phyloP scores from a whole-genome alignment of 2,888 invertebrate species.

The Sarcophaga caerulescens region DNA sequence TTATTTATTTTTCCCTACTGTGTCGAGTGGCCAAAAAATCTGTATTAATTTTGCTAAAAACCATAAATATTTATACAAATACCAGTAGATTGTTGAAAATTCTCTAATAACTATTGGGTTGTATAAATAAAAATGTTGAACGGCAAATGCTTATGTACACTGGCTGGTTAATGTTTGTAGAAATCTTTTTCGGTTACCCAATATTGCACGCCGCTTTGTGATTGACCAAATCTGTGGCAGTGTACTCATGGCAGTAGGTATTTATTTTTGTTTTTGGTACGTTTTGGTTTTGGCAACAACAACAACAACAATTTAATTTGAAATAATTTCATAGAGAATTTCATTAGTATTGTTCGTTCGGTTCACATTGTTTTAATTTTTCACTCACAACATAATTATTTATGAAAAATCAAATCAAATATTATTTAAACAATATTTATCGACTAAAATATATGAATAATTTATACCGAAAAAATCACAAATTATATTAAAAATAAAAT shows the following conservation, averaged over 20 bases:
- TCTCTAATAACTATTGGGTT: background rate
- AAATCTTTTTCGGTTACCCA: background rate
- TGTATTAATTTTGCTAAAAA: background rate
- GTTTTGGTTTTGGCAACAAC: background rate
- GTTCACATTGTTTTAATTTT: slow-evolving; percentile 7
- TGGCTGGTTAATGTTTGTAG: background rate
- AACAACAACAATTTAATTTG: background rate
- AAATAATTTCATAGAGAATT: background rate
- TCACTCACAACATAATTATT: background rate
- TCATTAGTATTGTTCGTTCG: background rate
- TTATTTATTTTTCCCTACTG: background rate
- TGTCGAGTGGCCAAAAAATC: background rate
- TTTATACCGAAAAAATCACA: background rate
- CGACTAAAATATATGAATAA: background rate
- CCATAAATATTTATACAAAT: background rate
- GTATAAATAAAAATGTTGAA: background rate
- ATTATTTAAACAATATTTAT: background rate
- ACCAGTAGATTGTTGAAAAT: background rate
- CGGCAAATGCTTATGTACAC: background rate
- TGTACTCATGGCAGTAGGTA: background rate
- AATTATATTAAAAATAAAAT: slow-evolving; percentile 2
- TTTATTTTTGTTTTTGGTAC: too few relatives aligned
- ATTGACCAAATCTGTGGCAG: slow-evolving; percentile 2
- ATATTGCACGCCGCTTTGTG: background rate
- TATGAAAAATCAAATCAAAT: slow-evolving; percentile 2